These are phyloP conservation scores for Osmerus mordax DNA, from an alignment of 2,113 vertebrate species.

Conservation along the genomic window DNA sequence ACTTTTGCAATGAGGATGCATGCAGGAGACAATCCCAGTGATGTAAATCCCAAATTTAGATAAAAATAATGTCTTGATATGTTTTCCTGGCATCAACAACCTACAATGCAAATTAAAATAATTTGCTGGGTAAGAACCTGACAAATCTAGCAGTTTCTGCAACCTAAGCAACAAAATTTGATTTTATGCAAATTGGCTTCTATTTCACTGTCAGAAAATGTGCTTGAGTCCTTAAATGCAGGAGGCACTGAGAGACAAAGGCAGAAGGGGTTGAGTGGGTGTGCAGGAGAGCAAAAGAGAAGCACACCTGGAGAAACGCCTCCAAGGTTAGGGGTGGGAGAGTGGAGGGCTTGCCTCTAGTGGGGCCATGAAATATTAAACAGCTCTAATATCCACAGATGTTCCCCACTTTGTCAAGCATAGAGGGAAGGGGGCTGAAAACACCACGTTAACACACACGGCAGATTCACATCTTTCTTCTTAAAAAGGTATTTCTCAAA, in stretches of 20 bases:
- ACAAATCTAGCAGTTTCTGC: too few relatives aligned
- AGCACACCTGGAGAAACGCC: not conserved
- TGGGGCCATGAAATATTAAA: constrained; percentile 67
- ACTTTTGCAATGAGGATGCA: not conserved
- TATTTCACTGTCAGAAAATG: not conserved
- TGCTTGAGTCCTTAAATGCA: not conserved
- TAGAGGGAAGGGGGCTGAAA: constrained; percentile 17
- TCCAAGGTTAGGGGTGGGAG: constrained; percentile 8
- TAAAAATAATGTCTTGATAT: too few relatives aligned
- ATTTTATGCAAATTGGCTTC: too few relatives aligned
- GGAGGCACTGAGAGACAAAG: not conserved
- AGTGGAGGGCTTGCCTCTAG: constrained; percentile 30
- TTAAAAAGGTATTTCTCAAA: constrained; percentile 18
- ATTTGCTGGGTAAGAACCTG: too few relatives aligned
- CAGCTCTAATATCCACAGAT: constrained; percentile 66
- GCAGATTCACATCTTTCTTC: constrained; percentile 6
- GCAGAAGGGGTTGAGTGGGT: not conserved
- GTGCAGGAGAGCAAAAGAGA: not conserved
- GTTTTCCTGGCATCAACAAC: too few relatives aligned
- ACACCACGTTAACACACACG: constrained; percentile 1
- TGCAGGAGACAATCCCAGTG: too few relatives aligned
- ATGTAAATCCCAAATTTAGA: too few relatives aligned
- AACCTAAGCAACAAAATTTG: not conserved
- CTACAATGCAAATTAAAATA: too few relatives aligned
- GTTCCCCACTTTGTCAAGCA: constrained; percentile 50